Base-by-base conservation (phyloP, 2,797 vertebrate genomes). In the Periophthalmus magnuspinnatus region DNA sequence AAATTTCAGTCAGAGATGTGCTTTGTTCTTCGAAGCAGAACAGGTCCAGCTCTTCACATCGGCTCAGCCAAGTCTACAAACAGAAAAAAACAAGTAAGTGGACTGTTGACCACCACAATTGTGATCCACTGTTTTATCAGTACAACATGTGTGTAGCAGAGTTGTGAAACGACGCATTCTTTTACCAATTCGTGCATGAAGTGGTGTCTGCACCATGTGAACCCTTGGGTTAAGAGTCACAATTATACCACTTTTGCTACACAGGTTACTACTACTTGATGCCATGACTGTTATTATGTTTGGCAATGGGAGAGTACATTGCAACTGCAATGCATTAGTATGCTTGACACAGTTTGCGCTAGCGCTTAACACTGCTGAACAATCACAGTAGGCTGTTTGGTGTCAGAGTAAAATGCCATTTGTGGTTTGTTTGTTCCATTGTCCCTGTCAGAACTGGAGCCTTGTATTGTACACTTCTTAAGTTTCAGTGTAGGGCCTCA, bases 1-100 rank as follows among this genome's bases (percentile, higher is more conserved):
- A 28, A 16, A 34, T 11, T 71, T 83, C 74, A 79, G 73, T 65
- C 34, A 57, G 66, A 79, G 66, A 60, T 58, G 59, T 65, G 71
- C 73, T 77, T 71, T 1, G 16, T 33, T 77, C 72, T 55, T 41
- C 22, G 67, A 47, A 54, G 66, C 38, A 59, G 60, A 24, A 41
- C 21, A 54, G 66, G 71, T 22, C 3, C 38, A 52, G 32, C 9
- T 4, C 60, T 62, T 19, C 62, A 52, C 41, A 4, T 74, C 66
- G 54, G 28, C 41, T 16, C 28, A 68, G 14, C 24, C 48, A 63
- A 17, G 61, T 73, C 78, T 81, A 21, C 0, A 70, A 34, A 75
- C 6, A 72, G 7, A 64, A 7, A 24, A 22, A 47, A 28, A 28
- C 1, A 33, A 0, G 5, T 22, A 11, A 56, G 11, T 24, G 22